These are phyloP conservation scores for Myopa testacea DNA, from an alignment of 2,888 invertebrate species.

Conservation along the genomic window DNA sequence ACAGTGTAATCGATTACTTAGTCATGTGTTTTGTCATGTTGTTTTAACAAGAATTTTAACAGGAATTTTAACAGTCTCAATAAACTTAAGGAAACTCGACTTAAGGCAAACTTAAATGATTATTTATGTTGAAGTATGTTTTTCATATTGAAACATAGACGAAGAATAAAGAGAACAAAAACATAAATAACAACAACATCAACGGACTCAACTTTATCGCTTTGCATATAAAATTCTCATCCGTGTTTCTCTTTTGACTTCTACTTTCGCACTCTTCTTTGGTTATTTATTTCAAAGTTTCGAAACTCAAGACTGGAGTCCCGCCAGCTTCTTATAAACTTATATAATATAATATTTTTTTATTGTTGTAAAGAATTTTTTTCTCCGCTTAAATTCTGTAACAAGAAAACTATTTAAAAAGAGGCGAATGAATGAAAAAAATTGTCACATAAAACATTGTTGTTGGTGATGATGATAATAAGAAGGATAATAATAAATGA, in stretches of 20 bases:
- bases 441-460: neutral
- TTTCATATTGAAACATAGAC: slow-evolving; percentile 10
- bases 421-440: neutral
- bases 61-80: neutral
- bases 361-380: neutral
- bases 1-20: slow-evolving; percentile 4
- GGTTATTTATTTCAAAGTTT: slow-evolving; percentile 4
- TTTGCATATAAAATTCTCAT: slow-evolving; percentile 25
- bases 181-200: neutral
- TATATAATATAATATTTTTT: slow-evolving; percentile 29
- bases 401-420: neutral
- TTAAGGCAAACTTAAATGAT: neutral
- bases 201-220: slow-evolving; percentile 24
- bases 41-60: neutral
- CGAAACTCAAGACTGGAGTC: neutral
- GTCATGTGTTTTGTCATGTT: neutral
- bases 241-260: slow-evolving; percentile 16
- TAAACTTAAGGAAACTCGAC: neutral
- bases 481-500: too few relatives aligned
- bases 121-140: neutral
- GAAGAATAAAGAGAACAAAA: slow-evolving; percentile 5
- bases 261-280: neutral
- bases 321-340: slow-evolving; percentile 10
- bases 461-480: neutral
- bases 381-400: slow-evolving; percentile 1